These are phyloP conservation scores for Drosophila nigromelanica DNA, from an alignment of 1,140 invertebrate genomes.

Conservation along the genomic window DNA sequence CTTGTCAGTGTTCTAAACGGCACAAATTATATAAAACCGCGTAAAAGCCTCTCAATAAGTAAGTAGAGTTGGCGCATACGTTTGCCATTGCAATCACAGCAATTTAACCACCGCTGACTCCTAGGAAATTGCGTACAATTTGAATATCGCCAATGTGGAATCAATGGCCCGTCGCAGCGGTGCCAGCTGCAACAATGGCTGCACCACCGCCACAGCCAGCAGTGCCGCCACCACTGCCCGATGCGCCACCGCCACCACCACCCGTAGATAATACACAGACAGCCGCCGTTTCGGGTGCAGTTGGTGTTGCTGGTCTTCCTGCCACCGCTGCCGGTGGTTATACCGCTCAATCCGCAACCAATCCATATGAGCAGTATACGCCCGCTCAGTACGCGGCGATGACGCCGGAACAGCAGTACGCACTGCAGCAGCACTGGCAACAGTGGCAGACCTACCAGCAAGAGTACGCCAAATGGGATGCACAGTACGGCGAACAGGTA, in stretches of 20 bases:
- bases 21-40: constrained; percentile 30
- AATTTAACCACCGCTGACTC: neutral
- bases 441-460: constrained; percentile 94
- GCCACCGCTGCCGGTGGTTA: neutral
- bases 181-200: constrained; percentile 36
- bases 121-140: neutral
- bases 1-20: constrained; percentile 10
- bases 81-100: neutral
- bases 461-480: constrained; percentile 93
- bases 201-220: constrained; percentile 63
- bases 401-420: constrained; percentile 79
- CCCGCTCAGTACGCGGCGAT: constrained; percentile 88
- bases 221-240: constrained; percentile 65
- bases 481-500: constrained; percentile 91
- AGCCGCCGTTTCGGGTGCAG: neutral
- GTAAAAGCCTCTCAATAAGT: neutral
- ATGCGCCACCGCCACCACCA: constrained; percentile 66
- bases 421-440: constrained; percentile 90
- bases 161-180: constrained; percentile 60
- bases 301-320: constrained; percentile 3
- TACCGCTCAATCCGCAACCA: constrained; percentile 26
- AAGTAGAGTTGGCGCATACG: neutral
- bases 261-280: constrained; percentile 37
- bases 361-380: constrained; percentile 86
- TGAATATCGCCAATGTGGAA: constrained; percentile 61